Evolutionary conservation across 2,888 invertebrate genomes (phyloP).

Genomic region (Cephus rjabovi): DNA sequence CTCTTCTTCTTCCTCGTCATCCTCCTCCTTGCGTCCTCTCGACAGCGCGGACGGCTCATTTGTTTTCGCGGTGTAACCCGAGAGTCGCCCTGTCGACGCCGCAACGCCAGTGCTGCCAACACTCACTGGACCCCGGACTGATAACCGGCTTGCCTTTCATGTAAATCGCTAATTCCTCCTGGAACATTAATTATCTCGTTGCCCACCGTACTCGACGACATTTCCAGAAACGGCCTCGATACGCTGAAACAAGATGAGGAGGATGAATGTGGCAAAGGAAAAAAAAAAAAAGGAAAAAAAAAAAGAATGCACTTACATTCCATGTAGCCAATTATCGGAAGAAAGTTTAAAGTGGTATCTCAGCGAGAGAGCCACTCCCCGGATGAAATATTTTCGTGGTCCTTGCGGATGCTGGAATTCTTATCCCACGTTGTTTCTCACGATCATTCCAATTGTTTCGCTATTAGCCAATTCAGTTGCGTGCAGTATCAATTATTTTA

Average conservation of each 20-base stretch:
- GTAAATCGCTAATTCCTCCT: conserved; percentile 60
- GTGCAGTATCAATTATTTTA: not conserved
- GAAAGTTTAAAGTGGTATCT: conserved; percentile 28
- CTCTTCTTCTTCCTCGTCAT: conserved; percentile 12
- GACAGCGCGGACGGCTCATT: conserved; percentile 40
- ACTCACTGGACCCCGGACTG: conserved; percentile 13
- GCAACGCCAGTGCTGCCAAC: conserved; percentile 42
- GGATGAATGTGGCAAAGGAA: conserved; percentile 10
- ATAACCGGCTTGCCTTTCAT: conserved; percentile 39
- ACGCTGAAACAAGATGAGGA: conserved; percentile 15
- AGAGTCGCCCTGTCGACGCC: conserved; percentile 44
- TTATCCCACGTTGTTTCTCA: not conserved
- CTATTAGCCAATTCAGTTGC: not conserved
- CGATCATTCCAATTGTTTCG: not conserved
- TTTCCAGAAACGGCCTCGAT: conserved; percentile 8
- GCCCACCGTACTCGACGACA: conserved; percentile 31
- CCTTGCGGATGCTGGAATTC: not conserved
- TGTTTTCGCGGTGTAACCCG: conserved; percentile 52
- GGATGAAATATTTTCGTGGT: not conserved
- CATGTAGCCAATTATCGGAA: conserved; percentile 45
- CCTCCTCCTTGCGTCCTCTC: conserved; percentile 28
- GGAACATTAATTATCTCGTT: conserved; percentile 62
- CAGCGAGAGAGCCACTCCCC: not conserved
- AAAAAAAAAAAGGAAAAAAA: not conserved
- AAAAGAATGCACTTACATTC: conserved; percentile 37